A percentile compares a stretch with the other conserved stretches of the same genome.
Conservation (phyloP, 1,140 invertebrate species). For the Ceratina australensis region DNA sequence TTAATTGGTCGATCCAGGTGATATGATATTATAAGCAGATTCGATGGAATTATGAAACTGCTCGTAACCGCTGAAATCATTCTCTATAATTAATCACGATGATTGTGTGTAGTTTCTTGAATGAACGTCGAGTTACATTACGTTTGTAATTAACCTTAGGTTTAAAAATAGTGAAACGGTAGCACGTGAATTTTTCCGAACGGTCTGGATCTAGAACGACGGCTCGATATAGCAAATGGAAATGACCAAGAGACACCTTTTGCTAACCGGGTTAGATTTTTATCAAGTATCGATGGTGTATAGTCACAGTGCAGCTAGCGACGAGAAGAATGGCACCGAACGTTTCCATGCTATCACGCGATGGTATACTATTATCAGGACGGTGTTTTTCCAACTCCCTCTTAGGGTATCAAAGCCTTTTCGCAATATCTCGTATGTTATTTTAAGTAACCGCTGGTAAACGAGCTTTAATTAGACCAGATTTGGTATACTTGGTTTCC, state of each 20-base stretch:
- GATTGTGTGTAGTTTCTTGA: too few species aligned
- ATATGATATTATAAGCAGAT: too few species aligned
- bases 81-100: too few species aligned
- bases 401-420: not conserved
- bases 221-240: too few species aligned
- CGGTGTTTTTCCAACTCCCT: constrained; percentile 46
- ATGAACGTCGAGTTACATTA: too few species aligned
- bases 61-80: too few species aligned
- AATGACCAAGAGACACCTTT: constrained; percentile 42
- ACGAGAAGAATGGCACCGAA: constrained; percentile 24
- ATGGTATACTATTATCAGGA: constrained; percentile 24
- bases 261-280: constrained; percentile 58
- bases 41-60: too few species aligned
- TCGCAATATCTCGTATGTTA: not conserved
- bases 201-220: too few species aligned
- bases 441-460: not conserved
- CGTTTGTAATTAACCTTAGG: too few species aligned
- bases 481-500: not conserved
- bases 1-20: too few species aligned
- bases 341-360: constrained; percentile 43
- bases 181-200: too few species aligned
- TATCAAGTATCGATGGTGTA: constrained; percentile 47
- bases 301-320: constrained; percentile 22
- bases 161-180: too few species aligned
- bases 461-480: not conserved